These are phyloP conservation scores for Luperina nickerlii DNA, from an alignment of 2,888 invertebrate genomes.

Conservation along the genomic window DNA sequence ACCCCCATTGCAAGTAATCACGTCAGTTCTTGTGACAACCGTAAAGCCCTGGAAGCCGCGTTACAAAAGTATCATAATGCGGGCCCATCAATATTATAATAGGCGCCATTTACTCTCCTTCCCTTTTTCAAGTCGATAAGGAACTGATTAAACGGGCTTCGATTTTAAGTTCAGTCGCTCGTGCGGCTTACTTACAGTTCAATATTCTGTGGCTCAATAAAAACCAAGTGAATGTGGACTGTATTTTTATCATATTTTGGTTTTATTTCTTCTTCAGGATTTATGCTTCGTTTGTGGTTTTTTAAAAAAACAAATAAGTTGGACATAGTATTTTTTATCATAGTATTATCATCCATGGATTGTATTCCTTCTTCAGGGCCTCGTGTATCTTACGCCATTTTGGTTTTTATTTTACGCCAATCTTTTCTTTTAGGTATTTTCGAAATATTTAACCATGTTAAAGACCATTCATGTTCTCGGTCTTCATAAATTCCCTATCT, in stretches of 20 bases:
- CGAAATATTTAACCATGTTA: not conserved
- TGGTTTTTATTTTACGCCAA: not conserved
- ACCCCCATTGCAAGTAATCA: not conserved
- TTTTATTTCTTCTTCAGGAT: not conserved
- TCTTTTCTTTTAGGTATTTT: not conserved
- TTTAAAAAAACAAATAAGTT: not conserved
- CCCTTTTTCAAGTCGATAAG: constrained; percentile 23
- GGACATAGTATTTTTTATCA: not conserved
- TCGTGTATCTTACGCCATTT: not conserved
- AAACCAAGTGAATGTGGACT: not conserved
- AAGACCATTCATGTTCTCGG: not conserved
- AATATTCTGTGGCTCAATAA: not conserved
- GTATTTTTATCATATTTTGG: not conserved
- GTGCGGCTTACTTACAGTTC: not conserved
- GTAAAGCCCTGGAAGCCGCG: constrained; percentile 13
- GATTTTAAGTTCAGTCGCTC: constrained; percentile 15
- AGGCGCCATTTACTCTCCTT: not conserved
- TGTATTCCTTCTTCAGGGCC: not conserved
- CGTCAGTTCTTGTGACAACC: not conserved
- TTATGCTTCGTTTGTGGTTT: not conserved
- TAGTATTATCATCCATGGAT: not conserved
- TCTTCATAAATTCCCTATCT: not conserved
- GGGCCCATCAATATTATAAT: constrained; percentile 31
- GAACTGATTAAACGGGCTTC: constrained; percentile 29
- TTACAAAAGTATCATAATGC: constrained; percentile 13